Base-by-base conservation (phyloP, 2,888 invertebrate species). In the Resseliella maxima region DNA sequence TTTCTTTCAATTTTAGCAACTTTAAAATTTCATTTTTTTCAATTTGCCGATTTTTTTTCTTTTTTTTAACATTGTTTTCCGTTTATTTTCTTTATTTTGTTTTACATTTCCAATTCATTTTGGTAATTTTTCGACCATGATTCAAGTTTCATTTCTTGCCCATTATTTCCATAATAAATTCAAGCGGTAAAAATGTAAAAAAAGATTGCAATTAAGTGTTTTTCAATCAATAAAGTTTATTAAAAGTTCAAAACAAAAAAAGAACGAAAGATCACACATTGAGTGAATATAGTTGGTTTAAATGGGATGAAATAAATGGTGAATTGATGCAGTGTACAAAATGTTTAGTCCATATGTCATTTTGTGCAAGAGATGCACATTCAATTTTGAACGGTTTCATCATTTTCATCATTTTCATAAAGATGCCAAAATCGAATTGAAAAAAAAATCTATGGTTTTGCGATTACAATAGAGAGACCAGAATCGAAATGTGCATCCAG, bases 401-500 rank as follows among this genome's bases (percentile, higher is more conserved):
- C n/a, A n/a, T n/a, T n/a, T n/a, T n/a, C n/a, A n/a, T n/a, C n/a
- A n/a, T 41, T 12, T 5, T 8, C 41, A 5, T 12, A 41, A 41
- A 41, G 12, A 41, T 5, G 41, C 46, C 46, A 50, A 50, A 6
- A 15, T 50, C 46, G 18, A 50, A 1, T 50, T 50, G 15, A 41
- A 41, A 41, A 12, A 41, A 41, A 41, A 12, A 41, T 41, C 41
- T 5, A 41, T 8, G 41, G 15, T 2, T 50, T 18, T 18, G 46
- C 8, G 18, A 50, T 15, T 50, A 12, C 41, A 12, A 41, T 5
- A 41, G 41, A 41, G 41, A 41, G 41, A 41, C 6, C 5, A 72
- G 35, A 31, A 8, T 31, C 72, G 31, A 72, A 72, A 72, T 72
- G 72, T 72, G 72, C 72, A 72, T 18, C 72, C 31, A 72, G 72